Evolutionary conservation across 2,888 invertebrate species (phyloP).

Genomic region (Pollenia griseotomentosa): DNA sequence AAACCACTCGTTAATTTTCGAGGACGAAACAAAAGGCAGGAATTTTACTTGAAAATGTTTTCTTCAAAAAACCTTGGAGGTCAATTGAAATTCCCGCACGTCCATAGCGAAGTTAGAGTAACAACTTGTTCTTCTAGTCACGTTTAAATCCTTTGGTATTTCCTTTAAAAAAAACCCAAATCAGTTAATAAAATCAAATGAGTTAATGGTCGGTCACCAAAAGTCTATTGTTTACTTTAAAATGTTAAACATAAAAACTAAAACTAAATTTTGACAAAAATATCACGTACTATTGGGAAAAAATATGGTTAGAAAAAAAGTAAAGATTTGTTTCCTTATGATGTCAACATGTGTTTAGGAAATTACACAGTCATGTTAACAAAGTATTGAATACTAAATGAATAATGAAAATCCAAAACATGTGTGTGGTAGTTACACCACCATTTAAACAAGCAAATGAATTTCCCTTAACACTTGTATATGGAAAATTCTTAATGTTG

Average conservation of each 20-base stretch:
- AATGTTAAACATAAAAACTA: not conserved
- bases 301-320: not conserved
- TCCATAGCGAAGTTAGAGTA: not conserved
- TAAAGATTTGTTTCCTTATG: not conserved
- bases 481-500: not conserved
- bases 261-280: slow-evolving; percentile 60
- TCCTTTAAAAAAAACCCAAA: not conserved
- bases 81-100: slow-evolving; percentile 11
- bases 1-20: not conserved
- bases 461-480: slow-evolving; percentile 37
- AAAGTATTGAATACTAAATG: slow-evolving; percentile 6
- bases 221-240: not conserved
- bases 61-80: slow-evolving; percentile 7
- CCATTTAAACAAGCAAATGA: not conserved
- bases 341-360: not conserved
- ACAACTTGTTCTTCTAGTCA: slow-evolving; percentile 44
- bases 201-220: slow-evolving; percentile 25
- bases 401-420: slow-evolving; percentile 40
- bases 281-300: slow-evolving; percentile 56
- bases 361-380: not conserved
- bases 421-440: slow-evolving; percentile 26
- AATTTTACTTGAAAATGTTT: not conserved
- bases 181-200: slow-evolving; percentile 20
- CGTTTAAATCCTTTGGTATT: slow-evolving; percentile 49
- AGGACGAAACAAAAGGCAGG: not conserved